Base-by-base conservation (phyloP, 2,797 vertebrate species). In the Fundulus diaphanus region DNA sequence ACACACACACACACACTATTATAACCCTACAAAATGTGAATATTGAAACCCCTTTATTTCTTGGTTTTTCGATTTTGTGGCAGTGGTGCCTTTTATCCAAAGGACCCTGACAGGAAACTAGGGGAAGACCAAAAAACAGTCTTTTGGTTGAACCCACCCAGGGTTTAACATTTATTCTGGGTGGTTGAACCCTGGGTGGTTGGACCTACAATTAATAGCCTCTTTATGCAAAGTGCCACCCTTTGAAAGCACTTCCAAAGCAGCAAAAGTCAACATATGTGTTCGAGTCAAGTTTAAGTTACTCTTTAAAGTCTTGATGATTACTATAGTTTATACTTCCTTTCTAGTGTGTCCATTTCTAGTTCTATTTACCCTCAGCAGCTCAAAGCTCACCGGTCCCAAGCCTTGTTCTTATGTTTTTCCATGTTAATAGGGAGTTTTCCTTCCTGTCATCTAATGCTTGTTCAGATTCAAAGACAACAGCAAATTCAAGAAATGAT, bases 21-120 rank as follows among this genome's bases (percentile, higher is more conserved):
- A 63, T 68, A 63, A 37, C 20, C 83, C 80, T 57, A 67, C 77
- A 71, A 79, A 74, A 84, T 85, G 67, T 82, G 52, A 72, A 1
- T 51, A 11, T 49, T 69, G 5, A 49, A 31, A 69, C 24, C 3
- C 13, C 3, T 48, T 22, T 22, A 33, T 61, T 35, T 35, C 7
- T 29, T 57, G n/a, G n/a, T 61, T 61, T 22, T 18, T 22, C 6
- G 31, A 7, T 0, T 37, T 22, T 37, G 2, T 24, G 35, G 4
- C 11, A 40, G 3, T 3, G 4, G 3, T 66, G 37, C 11, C 20
- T 5, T 3, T 61, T 65, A 7, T 66, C 16, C 5, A 0, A 24
- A 42, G 24, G 6, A 66, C 42, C 42, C 2, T 16, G 63, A 66
- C 37, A 42, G 24, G 24, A 42, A 42, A 65, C 24, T 40, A 22